A percentile compares a stretch with the other conserved stretches of the same genome.
phyloP scores from a whole-genome alignment of 2,797 vertebrate genomes.

The Sebastes nivosus region DNA sequence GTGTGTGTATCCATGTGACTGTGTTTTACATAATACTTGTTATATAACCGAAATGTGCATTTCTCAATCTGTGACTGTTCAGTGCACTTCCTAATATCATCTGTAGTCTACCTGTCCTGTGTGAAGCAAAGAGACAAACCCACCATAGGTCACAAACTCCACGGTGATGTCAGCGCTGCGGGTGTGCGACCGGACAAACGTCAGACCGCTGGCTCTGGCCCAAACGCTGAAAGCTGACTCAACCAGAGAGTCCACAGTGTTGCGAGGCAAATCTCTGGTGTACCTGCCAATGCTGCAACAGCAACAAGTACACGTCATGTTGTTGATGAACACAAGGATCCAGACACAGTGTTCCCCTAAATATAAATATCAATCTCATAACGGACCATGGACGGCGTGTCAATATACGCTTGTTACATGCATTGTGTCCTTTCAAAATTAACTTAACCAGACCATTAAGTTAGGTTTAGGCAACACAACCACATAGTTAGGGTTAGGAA shows the following conservation, averaged over 20 bases:
- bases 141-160: slow-evolving; percentile 79
- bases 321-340: neutral
- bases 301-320: neutral
- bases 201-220: slow-evolving; percentile 74
- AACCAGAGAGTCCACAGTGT: slow-evolving; percentile 77
- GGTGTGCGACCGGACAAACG: slow-evolving; percentile 72
- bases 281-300: slow-evolving; percentile 72
- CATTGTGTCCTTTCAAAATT: no score
- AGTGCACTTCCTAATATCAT: neutral
- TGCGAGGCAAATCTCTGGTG: slow-evolving; percentile 76
- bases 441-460: no score
- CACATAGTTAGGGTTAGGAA: no score
- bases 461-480: no score
- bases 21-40: neutral
- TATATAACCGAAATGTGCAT: neutral
- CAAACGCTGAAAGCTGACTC: slow-evolving; percentile 75
- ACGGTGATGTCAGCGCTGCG: slow-evolving; percentile 76
- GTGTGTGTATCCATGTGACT: neutral
- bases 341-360: neutral
- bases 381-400: no score
- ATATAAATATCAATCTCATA: neutral
- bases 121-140: slow-evolving; percentile 33
- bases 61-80: neutral
- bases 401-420: no score
- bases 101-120: neutral